These are phyloP conservation scores for Aphidius ervi DNA, from an alignment of 1,140 invertebrate species.

Conservation along the genomic window DNA sequence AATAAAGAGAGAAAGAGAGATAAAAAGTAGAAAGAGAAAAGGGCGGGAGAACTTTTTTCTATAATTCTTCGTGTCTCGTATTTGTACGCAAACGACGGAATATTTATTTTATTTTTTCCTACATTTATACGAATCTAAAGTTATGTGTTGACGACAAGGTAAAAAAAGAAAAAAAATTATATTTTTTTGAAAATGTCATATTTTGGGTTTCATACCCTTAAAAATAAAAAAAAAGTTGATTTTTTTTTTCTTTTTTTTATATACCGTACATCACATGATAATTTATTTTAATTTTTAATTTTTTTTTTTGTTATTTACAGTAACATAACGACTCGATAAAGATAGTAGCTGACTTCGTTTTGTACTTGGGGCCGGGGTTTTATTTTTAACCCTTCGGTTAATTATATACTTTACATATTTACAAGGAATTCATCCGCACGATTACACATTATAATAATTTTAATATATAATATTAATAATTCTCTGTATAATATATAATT, in stretches of 20 bases:
- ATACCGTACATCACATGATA: no score
- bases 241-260: no score
- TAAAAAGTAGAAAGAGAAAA: not conserved
- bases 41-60: no score
- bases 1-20: slow-evolving; percentile 7
- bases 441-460: slow-evolving; percentile 4
- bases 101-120: no score
- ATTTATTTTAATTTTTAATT: slow-evolving; percentile 4
- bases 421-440: slow-evolving; percentile 31
- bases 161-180: no score
- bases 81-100: no score
- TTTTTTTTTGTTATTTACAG: slow-evolving; percentile 26
- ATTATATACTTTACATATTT: slow-evolving; percentile 47
- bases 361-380: slow-evolving; percentile 53
- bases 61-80: no score
- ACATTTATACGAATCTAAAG: no score
- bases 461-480: slow-evolving; percentile 14
- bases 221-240: no score
- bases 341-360: slow-evolving; percentile 48
- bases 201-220: no score
- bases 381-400: slow-evolving; percentile 41
- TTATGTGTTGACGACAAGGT: no score
- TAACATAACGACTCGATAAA: slow-evolving; percentile 46
- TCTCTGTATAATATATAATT: not conserved
- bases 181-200: no score